These are phyloP conservation scores for Parapsyche elsis DNA, from an alignment of 1,140 invertebrate genomes.

Conservation along the genomic window DNA sequence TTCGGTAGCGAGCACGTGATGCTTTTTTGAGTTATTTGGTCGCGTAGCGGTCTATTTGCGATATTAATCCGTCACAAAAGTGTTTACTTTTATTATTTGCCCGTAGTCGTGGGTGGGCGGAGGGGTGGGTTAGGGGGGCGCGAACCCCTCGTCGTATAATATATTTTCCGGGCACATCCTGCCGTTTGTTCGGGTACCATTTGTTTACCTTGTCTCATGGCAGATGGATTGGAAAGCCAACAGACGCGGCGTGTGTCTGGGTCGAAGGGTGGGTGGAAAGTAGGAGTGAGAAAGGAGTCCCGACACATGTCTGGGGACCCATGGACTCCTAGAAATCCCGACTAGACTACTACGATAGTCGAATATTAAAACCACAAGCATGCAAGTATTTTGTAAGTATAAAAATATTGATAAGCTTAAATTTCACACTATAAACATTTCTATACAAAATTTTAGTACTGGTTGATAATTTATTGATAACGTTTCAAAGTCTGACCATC, in stretches of 20 bases:
- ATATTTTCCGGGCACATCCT: conserved; percentile 45
- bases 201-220: conserved; percentile 54
- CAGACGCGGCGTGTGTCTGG: conserved; percentile 45
- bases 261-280: background rate
- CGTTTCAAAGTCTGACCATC: background rate
- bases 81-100: conserved; percentile 53
- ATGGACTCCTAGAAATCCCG: conserved; percentile 7
- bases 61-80: conserved; percentile 51
- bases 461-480: background rate
- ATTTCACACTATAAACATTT: too few relatives aligned
- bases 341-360: background rate
- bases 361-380: conserved; percentile 36
- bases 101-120: background rate
- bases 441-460: too few relatives aligned
- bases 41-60: conserved; percentile 25
- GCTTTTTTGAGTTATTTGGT: background rate
- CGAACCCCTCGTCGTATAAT: conserved; percentile 12
- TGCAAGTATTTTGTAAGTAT: too few relatives aligned
- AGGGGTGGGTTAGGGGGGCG: background rate
- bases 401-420: too few relatives aligned
- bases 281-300: background rate
- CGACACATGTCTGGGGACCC: conserved; percentile 33
- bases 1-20: background rate
- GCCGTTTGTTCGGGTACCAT: conserved; percentile 43
- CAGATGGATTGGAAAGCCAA: conserved; percentile 56